A percentile compares a stretch with the other conserved stretches of the same genome.
Conservation (phyloP, 1,140 invertebrate species). For the Nasonia giraulti region DNA sequence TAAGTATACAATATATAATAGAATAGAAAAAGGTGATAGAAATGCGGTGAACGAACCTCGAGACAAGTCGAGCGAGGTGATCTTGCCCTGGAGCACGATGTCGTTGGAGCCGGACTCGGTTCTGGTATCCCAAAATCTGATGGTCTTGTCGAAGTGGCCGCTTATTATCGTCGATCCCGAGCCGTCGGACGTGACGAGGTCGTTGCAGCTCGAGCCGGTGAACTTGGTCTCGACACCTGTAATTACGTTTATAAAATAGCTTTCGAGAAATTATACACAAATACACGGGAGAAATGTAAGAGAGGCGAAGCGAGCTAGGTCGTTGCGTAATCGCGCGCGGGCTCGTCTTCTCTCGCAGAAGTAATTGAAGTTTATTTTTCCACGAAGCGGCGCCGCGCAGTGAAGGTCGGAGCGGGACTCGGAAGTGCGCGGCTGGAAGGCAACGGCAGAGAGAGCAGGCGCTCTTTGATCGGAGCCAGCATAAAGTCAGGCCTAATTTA, state of each 20-base stretch:
- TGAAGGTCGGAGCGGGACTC: not conserved
- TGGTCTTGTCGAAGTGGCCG: slow-evolving; percentile 97
- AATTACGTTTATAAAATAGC: slow-evolving; percentile 46
- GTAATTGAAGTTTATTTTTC: slow-evolving; percentile 1
- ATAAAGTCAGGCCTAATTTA: slow-evolving; percentile 51
- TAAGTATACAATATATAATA: no score
- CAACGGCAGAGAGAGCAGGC: not conserved
- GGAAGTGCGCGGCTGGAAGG: not conserved
- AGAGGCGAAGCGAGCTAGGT: not conserved
- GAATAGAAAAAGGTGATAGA: no score
- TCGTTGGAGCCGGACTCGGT: slow-evolving; percentile 87
- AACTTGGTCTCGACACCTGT: slow-evolving; percentile 96
- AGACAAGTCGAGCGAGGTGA: slow-evolving; percentile 95
- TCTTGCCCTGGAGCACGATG: slow-evolving; percentile 92
- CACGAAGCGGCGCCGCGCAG: not conserved
- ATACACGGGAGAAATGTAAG: not conserved
- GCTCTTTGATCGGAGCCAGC: slow-evolving; percentile 50
- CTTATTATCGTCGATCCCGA: slow-evolving; percentile 95
- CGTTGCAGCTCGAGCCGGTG: slow-evolving; percentile 96
- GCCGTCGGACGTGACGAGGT: slow-evolving; percentile 91
- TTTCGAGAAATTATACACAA: not conserved
- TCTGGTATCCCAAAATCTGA: slow-evolving; percentile 97
- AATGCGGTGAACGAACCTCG: slow-evolving; percentile 78
- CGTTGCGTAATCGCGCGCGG: not conserved
- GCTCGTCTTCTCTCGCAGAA: not conserved